A percentile compares a stretch with the other conserved stretches of the same genome.
Evolutionary conservation across 2,113 vertebrate species (phyloP).

Genomic region (Chaetorhynchus papuensis): DNA sequence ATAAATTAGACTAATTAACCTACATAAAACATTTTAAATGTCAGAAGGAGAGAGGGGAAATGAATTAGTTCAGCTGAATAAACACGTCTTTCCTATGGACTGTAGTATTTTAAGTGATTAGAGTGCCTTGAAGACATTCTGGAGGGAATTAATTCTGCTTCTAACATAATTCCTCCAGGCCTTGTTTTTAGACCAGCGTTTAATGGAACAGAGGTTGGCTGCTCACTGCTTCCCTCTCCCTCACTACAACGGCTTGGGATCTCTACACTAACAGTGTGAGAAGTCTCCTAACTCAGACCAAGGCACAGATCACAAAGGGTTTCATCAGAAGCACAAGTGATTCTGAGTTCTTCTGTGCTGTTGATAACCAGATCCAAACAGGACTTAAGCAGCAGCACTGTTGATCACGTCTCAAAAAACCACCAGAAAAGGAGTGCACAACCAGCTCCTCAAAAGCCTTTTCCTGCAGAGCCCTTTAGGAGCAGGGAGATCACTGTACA

Average conservation of each 20-base stretch:
- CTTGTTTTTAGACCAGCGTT: background rate
- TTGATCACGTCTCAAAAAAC: background rate
- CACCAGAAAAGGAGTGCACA: background rate
- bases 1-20: conserved; percentile 25
- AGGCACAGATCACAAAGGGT: background rate
- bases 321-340: background rate
- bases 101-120: background rate
- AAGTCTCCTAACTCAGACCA: background rate
- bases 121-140: background rate
- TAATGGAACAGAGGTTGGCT: background rate
- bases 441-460: background rate
- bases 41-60: background rate
- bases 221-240: background rate
- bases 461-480: background rate
- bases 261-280: background rate
- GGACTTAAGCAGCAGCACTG: background rate
- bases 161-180: background rate
- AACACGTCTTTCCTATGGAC: background rate
- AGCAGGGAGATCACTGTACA: background rate
- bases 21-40: background rate
- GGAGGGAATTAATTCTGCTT: background rate
- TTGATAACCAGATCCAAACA: background rate
- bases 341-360: background rate
- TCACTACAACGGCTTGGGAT: background rate
- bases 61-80: background rate